These are phyloP conservation scores for Octodon degus DNA, from an alignment of 2,113 vertebrate species.

Conservation along the genomic window DNA sequence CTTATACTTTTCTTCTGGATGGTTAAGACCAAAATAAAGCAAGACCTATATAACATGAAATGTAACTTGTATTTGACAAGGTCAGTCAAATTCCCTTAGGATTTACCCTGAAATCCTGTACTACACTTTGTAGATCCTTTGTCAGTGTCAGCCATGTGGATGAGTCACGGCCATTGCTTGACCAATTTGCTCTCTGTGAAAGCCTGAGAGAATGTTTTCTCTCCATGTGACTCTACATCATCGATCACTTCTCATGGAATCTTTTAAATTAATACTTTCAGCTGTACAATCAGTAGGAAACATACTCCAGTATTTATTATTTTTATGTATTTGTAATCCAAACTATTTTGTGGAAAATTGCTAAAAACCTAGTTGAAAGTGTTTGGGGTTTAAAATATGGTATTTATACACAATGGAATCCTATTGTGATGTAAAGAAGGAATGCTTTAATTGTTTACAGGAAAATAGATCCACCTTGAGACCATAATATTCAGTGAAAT, in stretches of 20 bases:
- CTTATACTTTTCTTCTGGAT: too few relatives aligned
- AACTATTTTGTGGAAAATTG: background rate
- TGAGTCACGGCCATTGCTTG: too few relatives aligned
- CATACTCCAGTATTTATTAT: background rate
- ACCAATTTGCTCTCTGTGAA: too few relatives aligned
- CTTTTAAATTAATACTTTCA: background rate
- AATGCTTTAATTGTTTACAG: background rate
- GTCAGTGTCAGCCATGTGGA: too few relatives aligned
- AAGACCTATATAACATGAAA: too few relatives aligned
- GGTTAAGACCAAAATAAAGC: too few relatives aligned
- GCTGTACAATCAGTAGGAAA: background rate
- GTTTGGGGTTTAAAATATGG: background rate
- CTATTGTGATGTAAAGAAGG: background rate
- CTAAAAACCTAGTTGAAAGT: background rate
- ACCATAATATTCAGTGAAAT: background rate
- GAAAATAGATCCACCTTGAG: background rate
- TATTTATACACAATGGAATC: background rate
- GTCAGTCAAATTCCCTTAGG: too few relatives aligned
- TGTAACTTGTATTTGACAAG: too few relatives aligned
- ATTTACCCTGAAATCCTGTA: too few relatives aligned
- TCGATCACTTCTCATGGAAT: background rate
- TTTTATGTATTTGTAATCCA: conserved; percentile 28
- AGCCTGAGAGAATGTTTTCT: too few relatives aligned
- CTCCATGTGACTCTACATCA: too few relatives aligned
- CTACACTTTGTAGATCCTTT: too few relatives aligned